Conservation (phyloP, 2,888 invertebrate species). For the Plagiodera versicolora region DNA sequence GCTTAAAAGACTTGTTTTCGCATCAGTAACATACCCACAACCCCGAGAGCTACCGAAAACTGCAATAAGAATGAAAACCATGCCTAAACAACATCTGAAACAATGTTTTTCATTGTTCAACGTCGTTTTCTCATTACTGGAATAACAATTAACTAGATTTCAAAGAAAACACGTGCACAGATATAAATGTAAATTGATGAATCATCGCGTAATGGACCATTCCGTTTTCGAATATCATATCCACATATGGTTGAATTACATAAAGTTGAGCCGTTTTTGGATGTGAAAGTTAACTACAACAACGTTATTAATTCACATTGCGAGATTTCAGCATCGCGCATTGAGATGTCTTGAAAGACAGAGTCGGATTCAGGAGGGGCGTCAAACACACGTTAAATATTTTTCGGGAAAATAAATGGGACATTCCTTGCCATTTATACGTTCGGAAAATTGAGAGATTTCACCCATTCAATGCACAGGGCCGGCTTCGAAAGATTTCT, state of each 20-base stretch:
- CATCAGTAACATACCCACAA: no score
- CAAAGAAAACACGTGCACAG: background rate
- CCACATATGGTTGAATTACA: slow-evolving; percentile 35
- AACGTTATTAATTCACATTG: slow-evolving; percentile 27
- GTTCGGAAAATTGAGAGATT: background rate
- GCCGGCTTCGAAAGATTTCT: background rate
- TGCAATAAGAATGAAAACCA: no score
- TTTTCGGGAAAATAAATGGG: no score
- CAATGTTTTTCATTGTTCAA: no score
- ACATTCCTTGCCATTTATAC: no score
- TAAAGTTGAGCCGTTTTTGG: slow-evolving; percentile 38
- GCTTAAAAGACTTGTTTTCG: no score
- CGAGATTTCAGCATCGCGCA: slow-evolving; percentile 7
- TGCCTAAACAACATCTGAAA: no score
- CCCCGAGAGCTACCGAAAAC: no score
- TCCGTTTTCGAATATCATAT: slow-evolving; percentile 9
- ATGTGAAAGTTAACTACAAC: slow-evolving; percentile 35
- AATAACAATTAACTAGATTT: no score
- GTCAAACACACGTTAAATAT: no score
- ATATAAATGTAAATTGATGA: slow-evolving; percentile 13
- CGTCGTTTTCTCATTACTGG: no score
- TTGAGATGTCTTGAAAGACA: slow-evolving; percentile 4
- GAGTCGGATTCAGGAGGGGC: slow-evolving; percentile 1
- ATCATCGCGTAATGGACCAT: slow-evolving; percentile 9
- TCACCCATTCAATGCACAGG: background rate